These are phyloP conservation scores for Onychostruthus taczanowskii DNA, from an alignment of 2,113 vertebrate genomes.

Conservation along the genomic window DNA sequence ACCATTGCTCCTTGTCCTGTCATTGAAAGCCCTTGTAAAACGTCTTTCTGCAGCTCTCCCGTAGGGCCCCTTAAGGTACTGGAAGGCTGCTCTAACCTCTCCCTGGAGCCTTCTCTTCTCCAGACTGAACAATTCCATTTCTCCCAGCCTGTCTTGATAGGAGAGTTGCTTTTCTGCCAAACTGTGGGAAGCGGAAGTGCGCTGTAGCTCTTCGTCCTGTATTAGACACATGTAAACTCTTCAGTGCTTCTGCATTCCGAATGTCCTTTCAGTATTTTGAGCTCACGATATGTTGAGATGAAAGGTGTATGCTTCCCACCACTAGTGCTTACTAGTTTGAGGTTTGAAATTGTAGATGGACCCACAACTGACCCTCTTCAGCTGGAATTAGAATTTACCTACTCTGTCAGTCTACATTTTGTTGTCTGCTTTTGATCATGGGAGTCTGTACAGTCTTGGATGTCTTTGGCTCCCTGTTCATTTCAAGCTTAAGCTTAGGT, in stretches of 20 bases:
- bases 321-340: not conserved
- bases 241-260: not conserved
- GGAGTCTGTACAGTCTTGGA: not conserved
- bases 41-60: accelerated
- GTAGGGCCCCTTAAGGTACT: not conserved
- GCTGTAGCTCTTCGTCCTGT: not conserved
- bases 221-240: not conserved
- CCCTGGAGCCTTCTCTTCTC: not conserved
- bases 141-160: not conserved
- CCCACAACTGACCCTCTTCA: not conserved
- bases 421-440: not conserved
- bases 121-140: not conserved
- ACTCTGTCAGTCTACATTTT: not conserved
- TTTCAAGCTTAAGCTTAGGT: not conserved
- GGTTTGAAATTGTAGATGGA: not conserved
- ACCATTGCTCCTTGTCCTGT: not conserved
- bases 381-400: not conserved
- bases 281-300: not conserved
- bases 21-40: not conserved
- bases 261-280: not conserved
- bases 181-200: not conserved
- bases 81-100: not conserved
- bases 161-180: not conserved
- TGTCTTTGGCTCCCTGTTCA: not conserved
- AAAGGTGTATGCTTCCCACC: not conserved